Evolutionary conservation across 2,113 vertebrate genomes (phyloP), one percentile per base, ranked within the genome.

Genomic region (Pluvialis apricaria): DNA sequence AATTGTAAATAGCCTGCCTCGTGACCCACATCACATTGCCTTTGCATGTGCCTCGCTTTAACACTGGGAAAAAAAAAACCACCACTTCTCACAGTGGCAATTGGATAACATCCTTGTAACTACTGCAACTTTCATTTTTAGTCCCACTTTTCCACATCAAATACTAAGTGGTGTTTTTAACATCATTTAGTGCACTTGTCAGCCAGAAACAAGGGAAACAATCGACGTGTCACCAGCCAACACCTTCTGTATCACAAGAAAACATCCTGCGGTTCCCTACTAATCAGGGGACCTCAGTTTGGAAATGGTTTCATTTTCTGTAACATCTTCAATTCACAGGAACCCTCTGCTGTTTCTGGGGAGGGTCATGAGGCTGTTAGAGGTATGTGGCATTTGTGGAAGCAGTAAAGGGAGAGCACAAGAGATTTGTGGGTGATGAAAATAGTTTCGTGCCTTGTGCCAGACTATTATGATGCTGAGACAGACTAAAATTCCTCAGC

Each of bases 351-450:
- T 86, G 24, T 91, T 94, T 75, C 58, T 86, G n/a, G 57, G 47
- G 61, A 55, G 83, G 77, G 91, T 82, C 88, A 34, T 34, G 85
- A 76, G 52, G 38, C 61, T 93, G n/a, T 76, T 73, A 60, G 73
- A 92, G 57, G 32, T 64, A 34, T 34, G 15, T 92, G 60, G 70
- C 65, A 77, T 70, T 96, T 84, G 57, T 90, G 85, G 87, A 93
- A 93, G 85, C 73, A 70, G 72, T 82, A 91, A 91, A 92, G 64
- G 44, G 66, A 94, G 52, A 86, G 32, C 93, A 77, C 61, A 36
- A 44, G 90, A 95, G 91, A 66, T 92, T 90, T 91, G 83, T 87
- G 92, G 82, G 61, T 90, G 90, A 86, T 84, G 89, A 81, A 96
- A 97, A 91, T 58, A 79, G 82, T 79, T 93, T 64, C 0, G 0